These are phyloP conservation scores for Bagarius yarrelli DNA, from an alignment of 2,113 vertebrate genomes.

Conservation along the genomic window DNA sequence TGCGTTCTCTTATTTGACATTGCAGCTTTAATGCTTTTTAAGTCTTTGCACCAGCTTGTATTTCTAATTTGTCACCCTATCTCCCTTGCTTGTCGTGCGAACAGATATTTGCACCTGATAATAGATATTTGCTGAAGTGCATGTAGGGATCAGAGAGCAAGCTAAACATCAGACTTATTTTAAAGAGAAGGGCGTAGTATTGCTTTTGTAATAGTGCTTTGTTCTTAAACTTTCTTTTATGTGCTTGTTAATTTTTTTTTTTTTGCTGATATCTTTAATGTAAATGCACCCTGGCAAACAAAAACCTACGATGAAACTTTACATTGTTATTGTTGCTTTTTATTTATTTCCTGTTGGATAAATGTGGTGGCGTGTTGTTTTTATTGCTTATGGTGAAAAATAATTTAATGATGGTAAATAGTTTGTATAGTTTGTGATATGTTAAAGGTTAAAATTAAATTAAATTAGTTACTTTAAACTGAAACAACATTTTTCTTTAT, in stretches of 20 bases:
- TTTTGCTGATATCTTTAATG: conserved; percentile 6
- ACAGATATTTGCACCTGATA: background rate
- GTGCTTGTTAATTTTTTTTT: conserved; percentile 21
- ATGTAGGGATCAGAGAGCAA: conserved; percentile 22
- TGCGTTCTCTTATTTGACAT: background rate
- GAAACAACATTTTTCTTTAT: background rate
- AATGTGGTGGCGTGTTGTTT: background rate
- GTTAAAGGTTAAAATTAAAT: too few relatives aligned
- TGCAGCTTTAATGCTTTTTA: background rate
- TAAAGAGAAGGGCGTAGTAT: background rate
- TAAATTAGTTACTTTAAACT: too few relatives aligned
- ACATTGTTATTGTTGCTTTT: background rate
- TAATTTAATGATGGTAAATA: too few relatives aligned
- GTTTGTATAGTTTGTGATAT: background rate
- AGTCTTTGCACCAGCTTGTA: conserved; percentile 18
- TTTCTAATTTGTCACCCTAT: conserved; percentile 30
- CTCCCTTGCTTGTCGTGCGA: conserved; percentile 12
- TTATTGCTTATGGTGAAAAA: background rate
- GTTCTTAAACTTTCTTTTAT: conserved; percentile 12
- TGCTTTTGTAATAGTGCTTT: conserved; percentile 16
- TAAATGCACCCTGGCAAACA: background rate
- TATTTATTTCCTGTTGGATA: background rate
- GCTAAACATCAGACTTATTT: background rate
- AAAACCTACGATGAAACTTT: background rate
- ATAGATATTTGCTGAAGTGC: conserved; percentile 1